Conservation (phyloP, 2,797 vertebrate genomes). For the Pseudochirops cupreus region DNA sequence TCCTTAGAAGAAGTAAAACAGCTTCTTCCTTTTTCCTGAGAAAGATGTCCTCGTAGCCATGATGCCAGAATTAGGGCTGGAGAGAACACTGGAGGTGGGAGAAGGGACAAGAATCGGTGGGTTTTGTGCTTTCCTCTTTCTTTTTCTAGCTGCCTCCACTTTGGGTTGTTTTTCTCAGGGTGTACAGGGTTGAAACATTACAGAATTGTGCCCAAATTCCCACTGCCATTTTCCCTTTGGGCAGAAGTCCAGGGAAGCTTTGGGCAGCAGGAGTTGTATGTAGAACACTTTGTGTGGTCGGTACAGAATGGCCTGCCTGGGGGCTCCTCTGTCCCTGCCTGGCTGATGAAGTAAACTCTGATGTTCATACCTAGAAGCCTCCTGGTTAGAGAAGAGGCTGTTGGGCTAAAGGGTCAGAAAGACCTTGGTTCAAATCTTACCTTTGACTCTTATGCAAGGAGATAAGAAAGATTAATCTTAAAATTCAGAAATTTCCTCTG, state of each 20-base stretch:
- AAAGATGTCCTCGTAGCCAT: not conserved
- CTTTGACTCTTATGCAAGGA: not conserved
- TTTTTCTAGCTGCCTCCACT: not conserved
- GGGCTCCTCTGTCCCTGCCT: not conserved
- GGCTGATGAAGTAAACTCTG: not conserved
- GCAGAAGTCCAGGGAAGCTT: constrained; percentile 36
- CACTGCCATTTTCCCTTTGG: not conserved
- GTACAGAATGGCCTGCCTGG: not conserved
- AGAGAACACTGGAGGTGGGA: not conserved
- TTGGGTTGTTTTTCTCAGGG: not conserved
- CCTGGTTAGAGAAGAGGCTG: not conserved
- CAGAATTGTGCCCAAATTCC: not conserved
- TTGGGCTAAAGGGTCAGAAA: too few species aligned
- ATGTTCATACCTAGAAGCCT: not conserved
- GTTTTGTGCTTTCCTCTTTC: not conserved
- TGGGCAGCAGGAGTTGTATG: constrained; percentile 32
- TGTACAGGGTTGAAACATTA: not conserved
- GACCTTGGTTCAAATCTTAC: not conserved
- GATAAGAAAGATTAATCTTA: not conserved
- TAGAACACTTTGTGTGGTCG: constrained; percentile 53
- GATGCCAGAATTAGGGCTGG: not conserved
- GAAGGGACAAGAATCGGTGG: not conserved
- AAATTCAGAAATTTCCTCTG: not conserved
- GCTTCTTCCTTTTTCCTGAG: not conserved
- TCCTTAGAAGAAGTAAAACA: not conserved